Evolutionary conservation across 1,140 invertebrate species (phyloP), one percentile per base, ranked within the genome.

Genomic region (Drosophila jambulina): DNA sequence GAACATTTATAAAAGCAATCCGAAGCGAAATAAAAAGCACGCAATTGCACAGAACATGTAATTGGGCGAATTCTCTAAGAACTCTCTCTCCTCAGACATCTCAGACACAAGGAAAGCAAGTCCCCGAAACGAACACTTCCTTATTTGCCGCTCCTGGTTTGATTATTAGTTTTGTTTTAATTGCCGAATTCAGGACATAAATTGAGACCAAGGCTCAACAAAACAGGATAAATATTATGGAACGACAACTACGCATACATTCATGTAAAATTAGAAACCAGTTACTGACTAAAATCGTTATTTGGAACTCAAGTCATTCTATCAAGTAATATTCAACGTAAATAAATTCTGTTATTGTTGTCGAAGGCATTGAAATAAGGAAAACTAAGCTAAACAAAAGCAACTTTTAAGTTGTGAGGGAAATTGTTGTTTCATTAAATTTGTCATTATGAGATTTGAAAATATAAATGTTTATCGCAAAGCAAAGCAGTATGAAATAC

Each of bases 401-500:
- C 59, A 72, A 85, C 76, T 84, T 83, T 83, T 80, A 75, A 69
- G 68, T 79, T 82, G 80, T 82, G 80, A 64, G 68, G 64, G 36
- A 78, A 82, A 86, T 77, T 86, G 84, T 87, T 87, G 84, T 74
- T 87, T 77, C 77, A 87, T 88, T 88, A 72, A 83, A 88, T 88
- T 83, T 88, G 82, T 81, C 82, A 82, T 69, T 78, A 69, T 65
- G 62, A 67, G 36, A 82, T 77, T 68, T 76, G 45, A 59, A 82
- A 82, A 79, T 87, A 86, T 82, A 71, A 79, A 82, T 68, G 77
- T 85, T 84, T 77, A 77, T 72, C 59, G 54, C 62, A 80, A 76
- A 36, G 32, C 42, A 64, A 75, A 79, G 49, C 49, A 53, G 43
- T 46, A 79, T 21, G 23, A 46, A 65, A 65, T 56, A 70, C 53